phyloP scores from a whole-genome alignment of 2,888 invertebrate genomes.

The Parasteatoda lunata region DNA sequence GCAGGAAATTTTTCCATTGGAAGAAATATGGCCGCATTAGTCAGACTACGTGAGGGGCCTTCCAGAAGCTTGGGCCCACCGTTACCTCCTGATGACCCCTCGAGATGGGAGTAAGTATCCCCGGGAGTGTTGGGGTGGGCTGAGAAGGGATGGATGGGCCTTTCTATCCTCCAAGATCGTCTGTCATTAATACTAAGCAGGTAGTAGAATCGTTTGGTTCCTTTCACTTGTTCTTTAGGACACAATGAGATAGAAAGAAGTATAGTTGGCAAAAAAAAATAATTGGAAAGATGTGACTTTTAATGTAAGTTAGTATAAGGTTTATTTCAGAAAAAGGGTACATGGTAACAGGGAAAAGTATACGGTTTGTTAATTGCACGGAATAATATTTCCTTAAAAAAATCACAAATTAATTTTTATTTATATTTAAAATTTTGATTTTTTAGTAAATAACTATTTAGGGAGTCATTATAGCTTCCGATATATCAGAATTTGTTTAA shows the following conservation, averaged over 20 bases:
- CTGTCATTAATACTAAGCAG: conserved; percentile 65
- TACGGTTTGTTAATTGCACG: no score
- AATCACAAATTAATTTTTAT: no score
- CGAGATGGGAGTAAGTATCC: conserved; percentile 25
- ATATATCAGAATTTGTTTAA: no score
- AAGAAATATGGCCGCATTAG: conserved; percentile 58
- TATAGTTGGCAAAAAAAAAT: neutral
- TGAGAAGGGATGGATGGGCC: conserved; percentile 14
- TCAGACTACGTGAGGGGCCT: conserved; percentile 42
- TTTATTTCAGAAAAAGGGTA: no score
- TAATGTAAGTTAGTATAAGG: no score
- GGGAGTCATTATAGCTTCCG: no score
- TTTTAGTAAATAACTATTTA: no score
- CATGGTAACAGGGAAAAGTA: no score
- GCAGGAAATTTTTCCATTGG: conserved; percentile 56
- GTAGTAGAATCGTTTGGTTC: conserved; percentile 42
- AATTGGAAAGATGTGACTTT: no score
- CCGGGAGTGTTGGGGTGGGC: conserved; percentile 8
- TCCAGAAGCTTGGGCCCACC: conserved; percentile 8
- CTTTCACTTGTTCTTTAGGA: neutral
- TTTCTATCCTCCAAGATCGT: conserved; percentile 37
- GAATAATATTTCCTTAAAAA: no score
- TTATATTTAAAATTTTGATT: no score
- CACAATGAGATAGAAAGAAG: neutral
- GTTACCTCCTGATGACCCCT: conserved; percentile 41